These are phyloP conservation scores for Lepilemur ruficaudatus DNA, from an alignment of 2,797 vertebrate genomes.

Conservation along the genomic window DNA sequence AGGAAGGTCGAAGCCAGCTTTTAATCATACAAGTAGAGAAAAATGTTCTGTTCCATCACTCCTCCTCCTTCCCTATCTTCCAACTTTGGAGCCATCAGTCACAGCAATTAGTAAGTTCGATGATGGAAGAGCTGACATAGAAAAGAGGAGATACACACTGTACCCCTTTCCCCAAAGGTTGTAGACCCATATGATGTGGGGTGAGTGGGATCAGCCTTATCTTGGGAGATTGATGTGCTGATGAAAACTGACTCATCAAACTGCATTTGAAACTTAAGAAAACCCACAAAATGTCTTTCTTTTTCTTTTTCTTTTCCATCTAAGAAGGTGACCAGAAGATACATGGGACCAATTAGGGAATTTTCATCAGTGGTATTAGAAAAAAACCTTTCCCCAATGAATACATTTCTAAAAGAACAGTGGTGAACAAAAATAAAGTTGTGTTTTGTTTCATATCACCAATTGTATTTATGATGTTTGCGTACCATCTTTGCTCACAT, in stretches of 20 bases:
- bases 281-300: neutral
- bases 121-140: neutral
- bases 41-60: neutral
- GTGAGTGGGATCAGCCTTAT: too few species aligned
- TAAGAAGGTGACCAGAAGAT: neutral
- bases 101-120: neutral
- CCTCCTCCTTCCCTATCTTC: neutral
- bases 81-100: neutral
- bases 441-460: neutral
- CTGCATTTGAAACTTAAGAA: conserved; percentile 28
- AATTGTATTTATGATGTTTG: neutral
- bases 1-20: neutral
- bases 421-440: neutral
- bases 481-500: neutral
- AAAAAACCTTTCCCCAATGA: neutral
- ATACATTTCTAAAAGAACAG: conserved; percentile 39
- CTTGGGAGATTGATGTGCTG: neutral
- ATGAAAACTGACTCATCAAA: conserved; percentile 35
- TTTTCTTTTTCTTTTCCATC: neutral
- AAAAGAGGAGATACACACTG: neutral
- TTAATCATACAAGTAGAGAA: neutral
- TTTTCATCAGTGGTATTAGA: conserved; percentile 34
- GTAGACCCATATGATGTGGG: neutral
- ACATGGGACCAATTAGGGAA: neutral
- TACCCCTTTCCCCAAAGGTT: neutral